A percentile compares a stretch with the other conserved stretches of the same genome.
Evolutionary conservation across 2,113 vertebrate species (phyloP).

Genomic region (Sapajus apella): DNA sequence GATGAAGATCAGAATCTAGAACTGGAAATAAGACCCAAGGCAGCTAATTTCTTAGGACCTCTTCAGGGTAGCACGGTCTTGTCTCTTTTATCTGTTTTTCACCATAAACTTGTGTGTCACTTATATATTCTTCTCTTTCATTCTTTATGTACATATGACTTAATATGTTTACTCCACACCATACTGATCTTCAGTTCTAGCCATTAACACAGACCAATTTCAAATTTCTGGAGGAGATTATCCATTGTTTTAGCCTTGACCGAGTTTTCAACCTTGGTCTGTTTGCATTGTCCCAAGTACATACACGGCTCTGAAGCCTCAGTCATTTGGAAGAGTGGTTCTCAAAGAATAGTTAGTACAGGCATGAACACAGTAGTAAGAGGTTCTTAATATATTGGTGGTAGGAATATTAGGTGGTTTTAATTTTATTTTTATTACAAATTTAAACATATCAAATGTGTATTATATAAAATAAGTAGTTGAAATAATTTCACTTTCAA

Average conservation of each 20-base stretch:
- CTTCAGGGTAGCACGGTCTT: not conserved
- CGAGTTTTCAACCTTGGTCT: not conserved
- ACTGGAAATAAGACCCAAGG: not conserved
- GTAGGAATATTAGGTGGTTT: not conserved
- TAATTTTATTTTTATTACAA: not conserved
- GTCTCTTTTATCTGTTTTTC: not conserved
- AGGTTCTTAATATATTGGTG: not conserved
- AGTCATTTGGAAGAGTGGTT: not conserved
- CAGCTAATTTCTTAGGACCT: not conserved
- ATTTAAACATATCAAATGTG: not conserved
- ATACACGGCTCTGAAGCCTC: accelerated
- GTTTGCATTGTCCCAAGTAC: not conserved
- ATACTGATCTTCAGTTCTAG: not conserved
- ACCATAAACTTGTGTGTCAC: not conserved
- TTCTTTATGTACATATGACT: not conserved
- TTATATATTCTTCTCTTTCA: not conserved
- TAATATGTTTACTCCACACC: not conserved
- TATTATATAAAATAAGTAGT: not conserved
- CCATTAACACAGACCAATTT: not conserved
- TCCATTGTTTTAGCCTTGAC: not conserved
- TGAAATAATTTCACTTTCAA: constrained; percentile 31
- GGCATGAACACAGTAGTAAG: not conserved
- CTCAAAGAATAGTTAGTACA: not conserved
- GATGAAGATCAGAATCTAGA: not conserved
- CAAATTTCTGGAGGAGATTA: not conserved